Base-by-base conservation (phyloP, 2,797 vertebrate species). In the Typhlichthys eigenmanni region DNA sequence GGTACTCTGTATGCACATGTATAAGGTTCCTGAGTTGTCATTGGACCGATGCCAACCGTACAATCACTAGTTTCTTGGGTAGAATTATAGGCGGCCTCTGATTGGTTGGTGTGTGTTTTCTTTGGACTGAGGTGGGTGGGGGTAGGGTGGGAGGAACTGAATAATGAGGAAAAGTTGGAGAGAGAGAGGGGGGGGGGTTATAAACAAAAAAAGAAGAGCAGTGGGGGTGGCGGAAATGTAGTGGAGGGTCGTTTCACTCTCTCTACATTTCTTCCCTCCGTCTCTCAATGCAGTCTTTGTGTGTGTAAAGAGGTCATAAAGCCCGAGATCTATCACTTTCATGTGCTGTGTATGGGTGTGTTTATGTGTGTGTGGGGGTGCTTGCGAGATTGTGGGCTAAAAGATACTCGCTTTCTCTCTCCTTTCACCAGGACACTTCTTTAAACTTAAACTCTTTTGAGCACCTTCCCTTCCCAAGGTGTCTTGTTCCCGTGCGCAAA, bases 241-340 rank as follows among this genome's bases (percentile, higher is more conserved):
- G 80, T 71, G 71, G 64, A 69, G 64, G 77, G 60, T 75, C 74
- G 77, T 60, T 78, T 79, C 64, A 13, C 69, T 78, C 70, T 43
- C 61, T 47, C 29, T 53, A 43, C 13, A 55, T 34, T 48, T 62
- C 5, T 48, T 32, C 58, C 16, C 19, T 48, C 51, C 78, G 49
- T 74, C 79, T 85, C 79, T 88, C 83, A 89, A 88, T 86, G 85
- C 79, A 16, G 65, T 83, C 88, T 90, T 89, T 88, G 85, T 88
- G 81, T 84, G 65, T 76, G 82, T 84, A 82, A 80, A 87, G 86
- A 87, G 80, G 83, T 85, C 85, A 88, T 87, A 86, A 89, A 90
- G 80, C 71, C 79, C 79, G 75, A 83, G 82, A 88, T 90, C 85
- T 86, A 80, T 83, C 87, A 89, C 88, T 87, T 86, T 89, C 82